Percentiles rank a stretch among this genome's conserved stretches.
Conservation (phyloP, 2,888 invertebrate species). For the Gastracanthus pulcherrimus region DNA sequence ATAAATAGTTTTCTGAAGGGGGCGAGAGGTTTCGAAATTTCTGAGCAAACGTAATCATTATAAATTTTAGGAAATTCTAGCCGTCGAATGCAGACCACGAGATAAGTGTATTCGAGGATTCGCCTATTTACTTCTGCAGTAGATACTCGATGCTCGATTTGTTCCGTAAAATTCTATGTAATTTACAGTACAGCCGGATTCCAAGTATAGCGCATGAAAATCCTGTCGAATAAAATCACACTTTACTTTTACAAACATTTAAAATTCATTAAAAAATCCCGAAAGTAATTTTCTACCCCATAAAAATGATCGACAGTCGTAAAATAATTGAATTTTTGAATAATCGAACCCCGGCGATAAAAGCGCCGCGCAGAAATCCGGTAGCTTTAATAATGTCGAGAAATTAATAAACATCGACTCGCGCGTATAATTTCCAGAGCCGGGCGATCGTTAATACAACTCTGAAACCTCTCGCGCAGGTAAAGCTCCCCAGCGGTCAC, state of each 20-base stretch:
- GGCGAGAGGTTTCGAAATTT: background rate
- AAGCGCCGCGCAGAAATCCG: background rate
- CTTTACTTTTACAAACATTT: background rate
- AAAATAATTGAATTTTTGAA: slow-evolving; percentile 13
- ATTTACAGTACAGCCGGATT: no score
- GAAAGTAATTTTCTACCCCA: background rate
- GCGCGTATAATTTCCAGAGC: background rate
- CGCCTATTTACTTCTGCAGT: no score
- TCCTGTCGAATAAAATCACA: background rate
- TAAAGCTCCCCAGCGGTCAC: no score
- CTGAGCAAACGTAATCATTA: background rate
- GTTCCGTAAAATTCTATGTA: no score
- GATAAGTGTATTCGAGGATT: no score
- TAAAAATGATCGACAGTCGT: background rate
- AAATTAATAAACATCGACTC: slow-evolving; percentile 26
- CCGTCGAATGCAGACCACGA: background rate
- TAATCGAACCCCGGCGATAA: background rate
- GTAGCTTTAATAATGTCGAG: slow-evolving; percentile 18
- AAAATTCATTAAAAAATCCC: no score
- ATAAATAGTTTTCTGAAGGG: background rate
- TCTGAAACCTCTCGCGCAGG: no score
- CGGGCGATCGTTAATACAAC: no score
- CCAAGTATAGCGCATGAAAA: no score
- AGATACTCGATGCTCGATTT: no score
- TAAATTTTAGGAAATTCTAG: background rate